Evolutionary conservation across 2,113 vertebrate genomes (phyloP), one percentile per base, ranked within the genome.

Genomic region (Microcebus lehilahytsara): DNA sequence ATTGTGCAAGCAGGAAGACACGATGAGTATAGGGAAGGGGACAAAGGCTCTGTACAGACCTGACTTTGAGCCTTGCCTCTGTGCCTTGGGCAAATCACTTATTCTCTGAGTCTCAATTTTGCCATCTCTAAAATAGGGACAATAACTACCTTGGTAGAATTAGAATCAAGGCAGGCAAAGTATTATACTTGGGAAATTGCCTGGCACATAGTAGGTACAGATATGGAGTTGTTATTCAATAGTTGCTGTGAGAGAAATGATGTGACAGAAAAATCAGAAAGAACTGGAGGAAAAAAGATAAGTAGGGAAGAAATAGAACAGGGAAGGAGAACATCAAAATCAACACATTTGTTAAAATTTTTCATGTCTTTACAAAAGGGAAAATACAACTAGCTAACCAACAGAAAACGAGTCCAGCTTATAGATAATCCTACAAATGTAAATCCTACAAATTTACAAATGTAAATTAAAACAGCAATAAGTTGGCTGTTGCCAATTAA

Each of bases 251-350:
- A 87, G 49, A 78, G 90, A 84, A 93, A 67, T 51, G 69, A 78
- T 69, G 30, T 79, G 49, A 62, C 40, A 42, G 85, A 69, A 87
- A 92, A 86, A 88, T 27, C 23, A 94, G 40, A 96, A 93, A 53
- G 75, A 69, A 92, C 34, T 49, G 30, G 42, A 92, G 78, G 9
- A 12, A 74, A 62, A 79, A 37, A 20, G 23, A 32, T 62, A 40
- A 67, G 53, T 27, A 27, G 30, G 62, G 78, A 95, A 32, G 58
- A 77, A 67, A 64, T 4, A 62, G 56, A 79, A 69, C 4, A 20
- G 60, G 69, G 37, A 62, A 84, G 42, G 79, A 77, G 40, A 80
- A 75, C 7, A 49, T 25, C 14, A 66, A 69, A 89, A 94, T 46
- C 30, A 42, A 42, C 5, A 77, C 37, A 67, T 85, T 58, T 56